Percentiles rank a stretch among this genome's conserved stretches.
phyloP scores from a whole-genome alignment of 2,113 vertebrate genomes.

The Alouatta palliata region DNA sequence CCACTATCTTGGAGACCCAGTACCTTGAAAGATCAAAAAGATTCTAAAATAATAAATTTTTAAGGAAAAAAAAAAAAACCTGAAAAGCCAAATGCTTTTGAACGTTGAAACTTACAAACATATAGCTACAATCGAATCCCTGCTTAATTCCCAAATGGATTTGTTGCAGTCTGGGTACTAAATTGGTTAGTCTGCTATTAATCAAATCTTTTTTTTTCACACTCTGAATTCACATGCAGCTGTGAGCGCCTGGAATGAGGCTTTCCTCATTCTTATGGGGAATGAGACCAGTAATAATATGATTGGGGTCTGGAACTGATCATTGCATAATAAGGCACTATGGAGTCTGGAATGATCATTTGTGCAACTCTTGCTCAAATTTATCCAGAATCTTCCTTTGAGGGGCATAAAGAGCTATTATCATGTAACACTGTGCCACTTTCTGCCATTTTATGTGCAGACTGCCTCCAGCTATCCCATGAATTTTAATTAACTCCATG shows the following conservation, averaged over 20 bases:
- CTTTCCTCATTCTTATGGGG: not conserved
- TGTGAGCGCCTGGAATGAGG: not conserved
- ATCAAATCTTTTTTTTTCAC: not conserved
- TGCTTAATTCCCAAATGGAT: not conserved
- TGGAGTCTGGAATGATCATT: not conserved
- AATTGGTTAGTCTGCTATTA: not conserved
- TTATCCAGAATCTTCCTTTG: not conserved
- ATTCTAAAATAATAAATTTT: not conserved
- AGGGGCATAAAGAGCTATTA: not conserved
- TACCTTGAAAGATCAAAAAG: not conserved
- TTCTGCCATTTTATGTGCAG: not conserved
- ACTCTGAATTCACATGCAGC: not conserved
- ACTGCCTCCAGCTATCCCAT: not conserved
- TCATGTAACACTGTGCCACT: not conserved
- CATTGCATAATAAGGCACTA: not conserved
- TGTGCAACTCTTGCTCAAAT: not conserved
- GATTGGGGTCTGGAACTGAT: not conserved
- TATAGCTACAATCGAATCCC: not conserved
- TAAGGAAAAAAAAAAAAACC: not conserved
- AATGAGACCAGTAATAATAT: not conserved
- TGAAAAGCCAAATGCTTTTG: not conserved
- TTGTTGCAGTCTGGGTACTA: not conserved
- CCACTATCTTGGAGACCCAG: not conserved
- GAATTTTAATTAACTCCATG: constrained; percentile 17
- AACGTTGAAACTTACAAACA: not conserved